phyloP scores from a whole-genome alignment of 2,888 invertebrate genomes.

The Sarcophaga rosellei region DNA sequence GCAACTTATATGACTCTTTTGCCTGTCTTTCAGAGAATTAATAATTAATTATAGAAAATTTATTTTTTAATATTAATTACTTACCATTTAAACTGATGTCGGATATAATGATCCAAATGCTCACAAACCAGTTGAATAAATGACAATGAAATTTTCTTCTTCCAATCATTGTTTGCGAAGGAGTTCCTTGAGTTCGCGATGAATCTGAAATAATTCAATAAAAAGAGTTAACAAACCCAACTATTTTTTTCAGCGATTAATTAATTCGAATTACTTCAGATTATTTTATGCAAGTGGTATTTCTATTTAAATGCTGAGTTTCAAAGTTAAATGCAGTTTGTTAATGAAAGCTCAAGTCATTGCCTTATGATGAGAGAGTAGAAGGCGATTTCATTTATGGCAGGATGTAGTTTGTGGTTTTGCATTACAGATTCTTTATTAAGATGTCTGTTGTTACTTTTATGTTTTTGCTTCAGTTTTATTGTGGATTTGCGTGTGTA shows the following conservation, averaged over 20 bases:
- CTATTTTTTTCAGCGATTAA: background rate
- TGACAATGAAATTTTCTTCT: conserved; percentile 75
- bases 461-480: background rate
- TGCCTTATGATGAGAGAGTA: too few species aligned
- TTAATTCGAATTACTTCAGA: too few species aligned
- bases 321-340: too few species aligned
- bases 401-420: conserved; percentile 24
- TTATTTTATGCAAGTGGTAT: too few species aligned
- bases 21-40: background rate
- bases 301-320: too few species aligned
- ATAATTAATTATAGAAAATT: background rate
- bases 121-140: conserved; percentile 78
- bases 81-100: conserved; percentile 80
- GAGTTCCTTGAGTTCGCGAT: conserved; percentile 3
- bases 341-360: too few species aligned
- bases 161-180: conserved; percentile 72
- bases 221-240: background rate
- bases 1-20: too few species aligned
- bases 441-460: conserved; percentile 4
- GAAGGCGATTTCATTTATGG: background rate
- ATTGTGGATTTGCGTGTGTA: too few species aligned
- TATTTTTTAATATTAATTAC: conserved; percentile 68
- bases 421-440: conserved; percentile 25
- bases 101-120: conserved; percentile 80
- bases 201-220: conserved; percentile 11